Conservation (phyloP, 2,888 invertebrate species). For the Stenurella melanura region DNA sequence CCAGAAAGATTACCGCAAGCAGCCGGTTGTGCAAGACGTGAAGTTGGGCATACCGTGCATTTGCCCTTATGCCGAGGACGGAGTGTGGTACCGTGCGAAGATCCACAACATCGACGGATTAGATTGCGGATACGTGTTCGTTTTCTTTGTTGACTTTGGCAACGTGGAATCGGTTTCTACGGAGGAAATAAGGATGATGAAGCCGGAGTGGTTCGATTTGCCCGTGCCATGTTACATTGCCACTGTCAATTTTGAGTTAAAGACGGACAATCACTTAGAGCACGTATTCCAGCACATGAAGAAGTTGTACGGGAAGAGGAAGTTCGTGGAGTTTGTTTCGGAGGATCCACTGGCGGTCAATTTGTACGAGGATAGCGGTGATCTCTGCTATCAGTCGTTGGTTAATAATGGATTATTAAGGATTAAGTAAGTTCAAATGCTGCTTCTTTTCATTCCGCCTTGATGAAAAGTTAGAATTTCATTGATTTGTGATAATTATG, state of each 20-base stretch:
- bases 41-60: slow-evolving; percentile 78
- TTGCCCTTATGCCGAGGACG: slow-evolving; percentile 78
- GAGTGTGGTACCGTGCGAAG: slow-evolving; percentile 83
- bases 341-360: slow-evolving; percentile 62
- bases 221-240: slow-evolving; percentile 76
- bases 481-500: background rate
- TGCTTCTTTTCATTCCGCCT: background rate
- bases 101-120: slow-evolving; percentile 75
- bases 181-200: slow-evolving; percentile 74
- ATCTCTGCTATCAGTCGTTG: slow-evolving; percentile 62
- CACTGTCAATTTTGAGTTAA: slow-evolving; percentile 69
- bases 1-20: slow-evolving; percentile 71
- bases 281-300: slow-evolving; percentile 56
- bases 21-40: slow-evolving; percentile 73
- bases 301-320: slow-evolving; percentile 54
- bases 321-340: slow-evolving; percentile 57
- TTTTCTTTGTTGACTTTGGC: slow-evolving; percentile 86
- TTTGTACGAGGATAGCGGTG: slow-evolving; percentile 59
- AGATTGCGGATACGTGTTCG: slow-evolving; percentile 73
- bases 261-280: slow-evolving; percentile 44
- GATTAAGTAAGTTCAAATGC: slow-evolving; percentile 10
- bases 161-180: slow-evolving; percentile 77
- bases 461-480: slow-evolving; percentile 14
- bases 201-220: slow-evolving; percentile 73
- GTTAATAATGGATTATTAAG: slow-evolving; percentile 51